Percentiles rank a stretch among this genome's conserved stretches.
Conservation (phyloP, 2,888 invertebrate species). For the Pollenia griseotomentosa region DNA sequence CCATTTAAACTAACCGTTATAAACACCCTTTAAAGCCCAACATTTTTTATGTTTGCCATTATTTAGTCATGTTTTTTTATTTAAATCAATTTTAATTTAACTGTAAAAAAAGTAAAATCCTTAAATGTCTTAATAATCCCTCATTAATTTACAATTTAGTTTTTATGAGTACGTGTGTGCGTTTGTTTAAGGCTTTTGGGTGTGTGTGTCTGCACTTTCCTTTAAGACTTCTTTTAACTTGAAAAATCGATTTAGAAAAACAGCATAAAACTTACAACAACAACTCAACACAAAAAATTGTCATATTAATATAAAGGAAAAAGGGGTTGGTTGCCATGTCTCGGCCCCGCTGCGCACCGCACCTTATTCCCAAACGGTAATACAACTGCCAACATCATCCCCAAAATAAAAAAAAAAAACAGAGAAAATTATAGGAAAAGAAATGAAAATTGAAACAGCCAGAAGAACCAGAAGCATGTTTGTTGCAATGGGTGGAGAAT, state of each 20-base stretch:
- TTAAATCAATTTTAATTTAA: constrained; percentile 45
- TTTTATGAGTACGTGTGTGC: neutral
- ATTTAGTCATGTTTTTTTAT: neutral
- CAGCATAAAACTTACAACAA: constrained; percentile 51
- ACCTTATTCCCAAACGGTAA: constrained; percentile 22
- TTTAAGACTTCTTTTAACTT: constrained; percentile 45
- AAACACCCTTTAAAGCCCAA: constrained; percentile 6
- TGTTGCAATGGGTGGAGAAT: constrained; percentile 65
- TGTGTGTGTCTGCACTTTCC: constrained; percentile 37
- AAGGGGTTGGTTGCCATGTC: constrained; percentile 61
- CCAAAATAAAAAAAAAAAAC: constrained; percentile 45
- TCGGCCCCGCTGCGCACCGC: constrained; percentile 36
- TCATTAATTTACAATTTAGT: constrained; percentile 51
- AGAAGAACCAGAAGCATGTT: constrained; percentile 41
- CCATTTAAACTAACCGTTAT: constrained; percentile 1
- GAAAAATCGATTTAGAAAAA: constrained; percentile 64
- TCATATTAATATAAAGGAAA: constrained; percentile 57
- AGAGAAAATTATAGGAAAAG: constrained; percentile 57
- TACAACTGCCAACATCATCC: constrained; percentile 54
- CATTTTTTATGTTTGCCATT: neutral
- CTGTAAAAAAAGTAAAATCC: constrained; percentile 31
- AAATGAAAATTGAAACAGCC: constrained; percentile 22
- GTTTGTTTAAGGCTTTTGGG: too few relatives aligned
- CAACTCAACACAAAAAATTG: constrained; percentile 50
- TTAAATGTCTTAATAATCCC: constrained; percentile 57